A percentile compares a stretch with the other conserved stretches of the same genome.
Evolutionary conservation across 64 coral and sea anemone species (phyloP).

Genomic region (Actinia tenebrosa): DNA sequence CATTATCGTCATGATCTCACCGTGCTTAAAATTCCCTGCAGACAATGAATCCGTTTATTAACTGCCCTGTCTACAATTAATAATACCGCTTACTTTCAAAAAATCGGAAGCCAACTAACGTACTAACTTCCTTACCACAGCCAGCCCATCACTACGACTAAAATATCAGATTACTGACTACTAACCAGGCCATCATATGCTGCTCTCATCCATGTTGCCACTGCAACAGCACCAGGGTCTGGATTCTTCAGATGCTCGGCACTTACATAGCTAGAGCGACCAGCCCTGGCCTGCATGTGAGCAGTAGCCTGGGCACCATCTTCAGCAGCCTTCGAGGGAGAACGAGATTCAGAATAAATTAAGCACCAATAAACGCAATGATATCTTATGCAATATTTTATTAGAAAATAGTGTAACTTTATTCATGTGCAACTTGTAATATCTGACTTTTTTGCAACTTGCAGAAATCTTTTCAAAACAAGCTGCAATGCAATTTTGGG

Average conservation of each 20-base stretch:
- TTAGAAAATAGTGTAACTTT: too few relatives aligned
- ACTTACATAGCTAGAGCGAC: constrained; percentile 79
- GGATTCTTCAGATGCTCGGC: constrained; percentile 59
- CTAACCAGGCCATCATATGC: background rate
- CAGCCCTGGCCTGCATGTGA: constrained; percentile 85
- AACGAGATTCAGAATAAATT: background rate
- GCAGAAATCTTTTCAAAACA: too few relatives aligned
- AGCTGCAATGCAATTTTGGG: too few relatives aligned
- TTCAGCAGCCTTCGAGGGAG: constrained; percentile 58
- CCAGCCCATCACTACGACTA: background rate
- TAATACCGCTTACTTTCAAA: background rate
- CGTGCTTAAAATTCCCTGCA: background rate
- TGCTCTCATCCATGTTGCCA: constrained; percentile 71
- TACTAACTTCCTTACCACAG: background rate
- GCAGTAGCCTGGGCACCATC: constrained; percentile 62
- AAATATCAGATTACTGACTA: background rate
- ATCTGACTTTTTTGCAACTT: too few relatives aligned
- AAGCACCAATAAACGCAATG: too few relatives aligned
- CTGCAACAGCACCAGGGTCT: constrained; percentile 82
- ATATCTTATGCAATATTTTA: too few relatives aligned
- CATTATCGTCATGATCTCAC: background rate
- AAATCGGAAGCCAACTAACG: background rate
- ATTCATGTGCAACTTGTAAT: too few relatives aligned
- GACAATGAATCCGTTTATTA: background rate
- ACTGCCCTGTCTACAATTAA: background rate